These are phyloP conservation scores for Nezara viridula DNA, from an alignment of 2,888 invertebrate species.

Conservation along the genomic window DNA sequence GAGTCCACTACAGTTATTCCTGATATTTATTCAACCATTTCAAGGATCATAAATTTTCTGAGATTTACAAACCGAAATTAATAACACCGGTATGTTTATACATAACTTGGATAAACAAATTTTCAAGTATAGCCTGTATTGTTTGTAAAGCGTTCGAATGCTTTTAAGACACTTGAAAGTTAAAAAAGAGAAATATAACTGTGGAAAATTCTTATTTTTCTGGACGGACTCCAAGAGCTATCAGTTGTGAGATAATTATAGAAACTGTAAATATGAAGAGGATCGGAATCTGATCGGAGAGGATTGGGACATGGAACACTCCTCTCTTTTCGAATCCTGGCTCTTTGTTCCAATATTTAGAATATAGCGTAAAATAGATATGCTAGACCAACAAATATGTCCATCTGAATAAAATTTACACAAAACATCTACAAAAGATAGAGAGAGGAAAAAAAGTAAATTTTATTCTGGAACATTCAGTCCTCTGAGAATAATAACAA, in stretches of 20 bases:
- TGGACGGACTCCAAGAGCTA: constrained; percentile 30
- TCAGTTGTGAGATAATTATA: constrained; percentile 29
- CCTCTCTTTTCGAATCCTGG: neutral
- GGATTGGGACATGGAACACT: constrained; percentile 22
- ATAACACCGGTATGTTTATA: neutral
- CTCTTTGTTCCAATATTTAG: neutral
- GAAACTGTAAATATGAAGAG: constrained; percentile 47
- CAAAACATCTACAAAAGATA: no score
- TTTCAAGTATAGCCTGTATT: neutral
- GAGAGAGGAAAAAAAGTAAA: no score
- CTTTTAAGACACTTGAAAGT: constrained; percentile 38
- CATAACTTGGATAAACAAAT: neutral
- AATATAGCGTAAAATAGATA: neutral
- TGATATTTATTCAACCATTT: no score
- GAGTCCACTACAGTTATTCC: no score
- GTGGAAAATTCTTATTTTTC: constrained; percentile 9
- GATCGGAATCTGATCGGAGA: constrained; percentile 2
- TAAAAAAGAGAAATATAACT: constrained; percentile 21
- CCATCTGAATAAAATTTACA: no score
- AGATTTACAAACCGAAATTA: neutral
- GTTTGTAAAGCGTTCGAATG: constrained; percentile 16
- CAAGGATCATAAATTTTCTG: neutral
- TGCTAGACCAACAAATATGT: no score
- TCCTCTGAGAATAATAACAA: no score
- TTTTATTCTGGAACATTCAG: no score